Base-by-base conservation (phyloP, 2,888 invertebrate genomes). In the Torymus texanus region DNA sequence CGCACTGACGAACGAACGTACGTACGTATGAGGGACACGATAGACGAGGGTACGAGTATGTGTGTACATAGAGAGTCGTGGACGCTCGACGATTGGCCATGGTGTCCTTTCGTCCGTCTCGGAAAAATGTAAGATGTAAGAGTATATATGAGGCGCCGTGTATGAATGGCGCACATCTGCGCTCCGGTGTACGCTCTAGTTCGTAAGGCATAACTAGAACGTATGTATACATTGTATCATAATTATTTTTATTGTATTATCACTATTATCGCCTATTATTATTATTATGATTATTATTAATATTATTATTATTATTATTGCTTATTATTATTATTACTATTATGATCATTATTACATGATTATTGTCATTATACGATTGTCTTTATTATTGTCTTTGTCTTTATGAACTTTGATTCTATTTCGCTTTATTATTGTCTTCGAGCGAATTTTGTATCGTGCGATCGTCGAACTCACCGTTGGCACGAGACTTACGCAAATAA, bases 191-290 rank as follows among this genome's bases (percentile, higher is more conserved):
- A 74, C 74, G 71, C 70, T 71, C 79, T 86, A 84, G 83, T 83
- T 84, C 82, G 66, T 86, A 86, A 86, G 84, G 76, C 84, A 84
- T 85, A 86, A 83, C 85, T 86, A 85, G 84, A 86, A 84, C 85
- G 85, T 86, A 67, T 87, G 87, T 88, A 62, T 21, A 88, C 87
- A 88, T 87, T 89, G 87, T 88, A 89, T 84, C 80, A 88, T 88
- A 87, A 83, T 84, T 86, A 88, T 88, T 86, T 87, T 86, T 82
- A 85, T 83, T 85, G 83, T 83, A 41, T 41, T 41, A 41, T 41
- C 41, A 8, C 41, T 41, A 41, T 41, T 41, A 41, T 41, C 41
- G 41, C 41, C 41, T 81, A 85, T 84, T 82, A 63, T 51, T 11
- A 74, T 55, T 59, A 55, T 41, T 61, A 68, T 55, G 65, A 73